These are phyloP conservation scores for Rhabditoides inermis DNA, from an alignment of 2,888 invertebrate species.

Conservation along the genomic window DNA sequence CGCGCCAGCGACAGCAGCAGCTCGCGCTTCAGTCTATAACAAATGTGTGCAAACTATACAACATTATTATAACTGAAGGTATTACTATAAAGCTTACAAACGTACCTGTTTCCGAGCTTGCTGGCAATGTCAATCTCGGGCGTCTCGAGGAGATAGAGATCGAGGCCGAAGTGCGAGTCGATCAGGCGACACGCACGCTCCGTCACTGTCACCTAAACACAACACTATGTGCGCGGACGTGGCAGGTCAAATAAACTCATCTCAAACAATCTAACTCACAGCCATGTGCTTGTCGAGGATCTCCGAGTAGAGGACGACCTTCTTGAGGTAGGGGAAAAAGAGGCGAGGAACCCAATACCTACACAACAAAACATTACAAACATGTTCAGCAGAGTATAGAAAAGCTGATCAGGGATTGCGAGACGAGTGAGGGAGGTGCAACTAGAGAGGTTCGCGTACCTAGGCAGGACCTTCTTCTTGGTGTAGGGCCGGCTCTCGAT, in stretches of 20 bases:
- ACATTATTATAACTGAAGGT: constrained; percentile 13
- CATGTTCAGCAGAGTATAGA: neutral
- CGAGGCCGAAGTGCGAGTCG: constrained; percentile 82
- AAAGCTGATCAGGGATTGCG: no score
- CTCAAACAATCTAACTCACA: no score
- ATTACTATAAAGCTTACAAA: neutral
- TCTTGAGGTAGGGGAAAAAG: constrained; percentile 76
- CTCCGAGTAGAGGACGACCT: constrained; percentile 68
- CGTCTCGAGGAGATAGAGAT: constrained; percentile 83
- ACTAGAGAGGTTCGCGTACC: neutral
- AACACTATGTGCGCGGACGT: no score
- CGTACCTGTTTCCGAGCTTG: constrained; percentile 61
- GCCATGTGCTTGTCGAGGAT: constrained; percentile 43
- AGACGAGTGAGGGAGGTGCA: no score
- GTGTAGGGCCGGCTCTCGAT: constrained; percentile 40
- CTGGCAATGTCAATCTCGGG: constrained; percentile 83
- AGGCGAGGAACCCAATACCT: constrained; percentile 66
- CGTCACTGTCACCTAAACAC: constrained; percentile 69
- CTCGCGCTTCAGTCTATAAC: constrained; percentile 74
- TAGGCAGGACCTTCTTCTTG: constrained; percentile 47
- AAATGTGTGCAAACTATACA: no score
- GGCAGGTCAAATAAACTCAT: no score
- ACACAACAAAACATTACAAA: neutral
- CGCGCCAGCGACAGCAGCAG: constrained; percentile 65
- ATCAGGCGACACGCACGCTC: constrained; percentile 74